Percentiles rank a stretch among this genome's conserved stretches.
Conservation (phyloP, 2,888 invertebrate species). For the Pterostichus niger region DNA sequence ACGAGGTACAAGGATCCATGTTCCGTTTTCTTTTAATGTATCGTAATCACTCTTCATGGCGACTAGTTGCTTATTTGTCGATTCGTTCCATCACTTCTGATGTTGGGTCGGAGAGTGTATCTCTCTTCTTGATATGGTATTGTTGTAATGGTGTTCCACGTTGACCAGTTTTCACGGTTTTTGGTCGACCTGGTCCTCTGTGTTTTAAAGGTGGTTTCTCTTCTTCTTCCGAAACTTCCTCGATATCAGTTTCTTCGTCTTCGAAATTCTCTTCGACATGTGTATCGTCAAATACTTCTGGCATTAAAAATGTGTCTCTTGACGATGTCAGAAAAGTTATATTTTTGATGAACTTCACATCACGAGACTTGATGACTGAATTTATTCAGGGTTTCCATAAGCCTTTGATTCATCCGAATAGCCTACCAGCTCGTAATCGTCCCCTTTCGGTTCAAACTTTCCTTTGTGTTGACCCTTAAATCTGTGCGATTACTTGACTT, state of each 20-base stretch:
- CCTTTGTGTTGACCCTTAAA: slow-evolving; percentile 20
- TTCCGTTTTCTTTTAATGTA: slow-evolving; percentile 68
- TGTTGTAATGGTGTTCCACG: slow-evolving; percentile 48
- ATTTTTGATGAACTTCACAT: slow-evolving; percentile 36
- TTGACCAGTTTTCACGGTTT: slow-evolving; percentile 3
- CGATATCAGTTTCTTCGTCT: not conserved
- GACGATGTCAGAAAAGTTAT: not conserved
- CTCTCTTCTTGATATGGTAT: not conserved
- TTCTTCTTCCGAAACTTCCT: slow-evolving; percentile 50
- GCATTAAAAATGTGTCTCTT: not conserved
- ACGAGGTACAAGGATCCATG: slow-evolving; percentile 68
- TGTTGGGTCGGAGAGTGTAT: slow-evolving; percentile 40
- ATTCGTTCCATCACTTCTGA: slow-evolving; percentile 59
- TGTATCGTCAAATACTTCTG: not conserved
- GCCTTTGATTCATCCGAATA: slow-evolving; percentile 25
- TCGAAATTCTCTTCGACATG: not conserved
- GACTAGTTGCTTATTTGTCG: slow-evolving; percentile 63
- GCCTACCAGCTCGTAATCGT: not conserved
- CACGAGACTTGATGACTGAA: slow-evolving; percentile 7
- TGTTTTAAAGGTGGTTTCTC: not conserved
- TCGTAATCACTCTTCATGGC: slow-evolving; percentile 68
- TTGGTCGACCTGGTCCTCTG: slow-evolving; percentile 17
- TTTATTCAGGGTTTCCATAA: slow-evolving; percentile 6
- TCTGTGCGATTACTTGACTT: slow-evolving; percentile 65
- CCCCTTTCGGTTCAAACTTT: slow-evolving; percentile 45